These are phyloP conservation scores for Ericerus pela DNA, from an alignment of 1,140 invertebrate genomes.

Conservation along the genomic window DNA sequence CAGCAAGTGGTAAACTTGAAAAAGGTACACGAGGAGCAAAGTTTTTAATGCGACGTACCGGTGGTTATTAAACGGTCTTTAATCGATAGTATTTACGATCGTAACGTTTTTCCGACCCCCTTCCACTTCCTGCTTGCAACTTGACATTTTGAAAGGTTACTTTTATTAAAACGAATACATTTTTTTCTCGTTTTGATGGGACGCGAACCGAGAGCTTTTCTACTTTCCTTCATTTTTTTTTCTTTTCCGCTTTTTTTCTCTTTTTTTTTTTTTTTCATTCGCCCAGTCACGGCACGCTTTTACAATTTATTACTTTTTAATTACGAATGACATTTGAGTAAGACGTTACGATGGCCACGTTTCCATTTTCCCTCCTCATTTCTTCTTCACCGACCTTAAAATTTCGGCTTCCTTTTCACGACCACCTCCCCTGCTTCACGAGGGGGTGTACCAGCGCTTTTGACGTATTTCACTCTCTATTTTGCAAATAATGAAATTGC, in stretches of 20 bases:
- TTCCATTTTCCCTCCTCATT: not conserved
- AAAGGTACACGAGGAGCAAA: too few relatives aligned
- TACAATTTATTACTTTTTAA: conserved; percentile 11
- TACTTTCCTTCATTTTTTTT: too few relatives aligned
- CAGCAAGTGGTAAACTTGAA: too few relatives aligned
- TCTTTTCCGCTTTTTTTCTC: too few relatives aligned
- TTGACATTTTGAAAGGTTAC: conserved; percentile 12
- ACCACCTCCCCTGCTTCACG: too few relatives aligned
- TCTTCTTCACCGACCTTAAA: not conserved
- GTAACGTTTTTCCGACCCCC: too few relatives aligned
- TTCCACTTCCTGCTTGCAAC: not conserved
- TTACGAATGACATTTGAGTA: not conserved
- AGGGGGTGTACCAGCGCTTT: too few relatives aligned
- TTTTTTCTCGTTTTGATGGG: not conserved
- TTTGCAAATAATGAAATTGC: too few relatives aligned
- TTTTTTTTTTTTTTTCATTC: too few relatives aligned
- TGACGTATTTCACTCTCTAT: too few relatives aligned
- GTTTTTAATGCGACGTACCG: too few relatives aligned
- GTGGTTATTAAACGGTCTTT: conserved; percentile 10
- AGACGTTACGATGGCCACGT: not conserved
- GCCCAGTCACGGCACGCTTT: conserved; percentile 5
- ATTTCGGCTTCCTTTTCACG: too few relatives aligned
- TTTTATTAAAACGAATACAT: conserved; percentile 2
- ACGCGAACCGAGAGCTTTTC: not conserved
- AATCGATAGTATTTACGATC: conserved; percentile 9